Percentiles rank a stretch among this genome's conserved stretches.
Evolutionary conservation across 2,113 vertebrate genomes (phyloP).

Genomic region (Baryphthengus martii): DNA sequence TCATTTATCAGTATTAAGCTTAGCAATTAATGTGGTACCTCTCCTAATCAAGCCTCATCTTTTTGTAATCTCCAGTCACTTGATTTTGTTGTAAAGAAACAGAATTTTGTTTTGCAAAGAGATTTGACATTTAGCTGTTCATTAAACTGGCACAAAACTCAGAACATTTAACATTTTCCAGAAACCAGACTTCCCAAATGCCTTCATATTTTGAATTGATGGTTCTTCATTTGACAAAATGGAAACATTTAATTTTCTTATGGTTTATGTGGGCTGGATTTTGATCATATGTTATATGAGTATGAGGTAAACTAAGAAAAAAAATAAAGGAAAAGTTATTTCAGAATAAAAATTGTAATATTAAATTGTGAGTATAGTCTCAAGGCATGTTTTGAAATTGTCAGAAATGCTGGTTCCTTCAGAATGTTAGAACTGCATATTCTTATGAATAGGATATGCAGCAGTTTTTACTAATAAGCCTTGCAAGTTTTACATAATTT

Average conservation of each 20-base stretch:
- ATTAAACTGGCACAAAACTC: background rate
- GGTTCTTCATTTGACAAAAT: constrained; percentile 5
- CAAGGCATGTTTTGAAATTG: background rate
- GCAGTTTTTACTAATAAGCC: background rate
- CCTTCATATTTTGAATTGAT: constrained; percentile 2
- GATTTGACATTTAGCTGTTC: background rate
- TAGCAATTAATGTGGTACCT: background rate
- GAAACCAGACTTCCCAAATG: background rate
- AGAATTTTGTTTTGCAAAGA: background rate
- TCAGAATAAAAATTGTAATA: constrained; percentile 10
- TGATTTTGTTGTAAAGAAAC: background rate
- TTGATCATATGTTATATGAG: background rate
- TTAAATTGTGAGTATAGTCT: background rate
- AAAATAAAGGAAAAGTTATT: background rate
- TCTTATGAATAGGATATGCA: background rate
- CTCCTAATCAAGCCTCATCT: background rate
- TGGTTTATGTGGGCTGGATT: background rate
- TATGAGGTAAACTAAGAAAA: background rate
- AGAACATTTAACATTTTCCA: constrained; percentile 15
- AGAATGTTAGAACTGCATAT: background rate
- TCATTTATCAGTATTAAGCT: background rate
- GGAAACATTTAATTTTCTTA: constrained; percentile 45
- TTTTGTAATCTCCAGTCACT: background rate
- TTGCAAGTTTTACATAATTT: background rate
- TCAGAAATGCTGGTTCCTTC: background rate